Conservation (phyloP, 2,797 vertebrate species). For the Oceanodroma leucorhoa region DNA sequence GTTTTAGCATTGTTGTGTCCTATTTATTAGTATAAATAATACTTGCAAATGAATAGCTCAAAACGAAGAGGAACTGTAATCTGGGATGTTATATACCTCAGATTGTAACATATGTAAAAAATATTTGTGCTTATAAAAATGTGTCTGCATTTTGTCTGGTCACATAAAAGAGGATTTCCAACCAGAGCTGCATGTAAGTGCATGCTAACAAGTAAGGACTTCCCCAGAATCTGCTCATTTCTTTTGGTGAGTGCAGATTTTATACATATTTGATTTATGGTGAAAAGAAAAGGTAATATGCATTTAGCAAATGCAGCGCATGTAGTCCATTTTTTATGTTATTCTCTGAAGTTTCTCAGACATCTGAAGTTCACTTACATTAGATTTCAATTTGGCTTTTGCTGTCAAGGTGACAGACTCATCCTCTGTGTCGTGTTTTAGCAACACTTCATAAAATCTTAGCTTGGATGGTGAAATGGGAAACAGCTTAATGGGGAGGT, state of each 20-base stretch:
- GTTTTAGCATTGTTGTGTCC: not conserved
- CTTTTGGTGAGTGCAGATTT: not conserved
- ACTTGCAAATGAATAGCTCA: not conserved
- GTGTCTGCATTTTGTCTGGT: not conserved
- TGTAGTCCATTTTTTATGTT: not conserved
- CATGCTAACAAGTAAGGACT: not conserved
- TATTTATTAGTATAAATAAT: not conserved
- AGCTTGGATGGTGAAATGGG: not conserved
- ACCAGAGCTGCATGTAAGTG: not conserved
- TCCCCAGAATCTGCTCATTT: not conserved
- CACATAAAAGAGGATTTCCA: not conserved
- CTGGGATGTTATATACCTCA: not conserved
- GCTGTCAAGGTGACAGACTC: slow-evolving; percentile 56
- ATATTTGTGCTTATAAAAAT: not conserved
- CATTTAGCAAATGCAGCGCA: not conserved
- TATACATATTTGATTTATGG: not conserved
- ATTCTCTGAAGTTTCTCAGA: not conserved
- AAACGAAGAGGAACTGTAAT: not conserved
- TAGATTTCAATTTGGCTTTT: not conserved
- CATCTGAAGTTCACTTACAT: not conserved
- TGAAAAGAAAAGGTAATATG: not conserved
- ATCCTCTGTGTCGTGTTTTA: not conserved
- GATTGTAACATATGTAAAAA: not conserved
- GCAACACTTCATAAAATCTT: slow-evolving; percentile 31
- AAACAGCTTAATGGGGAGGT: not conserved